Base-by-base conservation (phyloP, 92 coral and sea anemone genomes). In the Muricea muricata region DNA sequence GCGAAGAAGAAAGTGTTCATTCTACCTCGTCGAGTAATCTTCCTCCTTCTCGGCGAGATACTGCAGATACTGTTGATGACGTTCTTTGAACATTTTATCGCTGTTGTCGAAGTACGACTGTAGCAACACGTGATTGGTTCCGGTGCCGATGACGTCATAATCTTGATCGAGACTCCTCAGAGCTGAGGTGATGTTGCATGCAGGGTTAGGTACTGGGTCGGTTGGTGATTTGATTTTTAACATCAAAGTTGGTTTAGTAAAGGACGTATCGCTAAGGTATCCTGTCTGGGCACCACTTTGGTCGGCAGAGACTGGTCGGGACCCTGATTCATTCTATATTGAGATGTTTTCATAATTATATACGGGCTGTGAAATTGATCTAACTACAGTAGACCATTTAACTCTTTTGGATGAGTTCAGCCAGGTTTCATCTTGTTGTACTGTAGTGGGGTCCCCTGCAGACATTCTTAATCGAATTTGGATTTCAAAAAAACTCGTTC, bases 91-190 rank as follows among this genome's bases (percentile, higher is more conserved):
- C 40, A 87, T 83, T 75, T 75, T 80, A 50, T 93, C 87, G 60
- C 93, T 89, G 76, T 89, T 90, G 21, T 96, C 92, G 82, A 96
- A 96, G 79, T 86, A 96, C 84, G 93, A 92, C 24, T 92, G 70
- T 75, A 80, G 73, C 66, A 96, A 84, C 30, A 96, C 87, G 72
- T 96, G 99, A 77, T 87, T 92, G 18, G 85, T 65, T 7, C 97
- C 98, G 40, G 84, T 87, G 8, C 97, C 98, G 76, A 94, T 88
- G 24, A 94, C 93, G 79, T 84, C 87, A 83, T 92, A 74, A 9
- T 97, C 99, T 29, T 89, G 87, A 81, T 97, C 99, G 55, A 94
- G 57, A 46, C 88, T 87, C 74, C 89, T 97, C 58, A 97, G 52
- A 24, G 99, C 99, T 54, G 97, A 89, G 0, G 94, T 87, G 28